Percentiles rank a stretch among this genome's conserved stretches.
phyloP scores from a whole-genome alignment of 2,113 vertebrate species.

The Eretmochelys imbricata region DNA sequence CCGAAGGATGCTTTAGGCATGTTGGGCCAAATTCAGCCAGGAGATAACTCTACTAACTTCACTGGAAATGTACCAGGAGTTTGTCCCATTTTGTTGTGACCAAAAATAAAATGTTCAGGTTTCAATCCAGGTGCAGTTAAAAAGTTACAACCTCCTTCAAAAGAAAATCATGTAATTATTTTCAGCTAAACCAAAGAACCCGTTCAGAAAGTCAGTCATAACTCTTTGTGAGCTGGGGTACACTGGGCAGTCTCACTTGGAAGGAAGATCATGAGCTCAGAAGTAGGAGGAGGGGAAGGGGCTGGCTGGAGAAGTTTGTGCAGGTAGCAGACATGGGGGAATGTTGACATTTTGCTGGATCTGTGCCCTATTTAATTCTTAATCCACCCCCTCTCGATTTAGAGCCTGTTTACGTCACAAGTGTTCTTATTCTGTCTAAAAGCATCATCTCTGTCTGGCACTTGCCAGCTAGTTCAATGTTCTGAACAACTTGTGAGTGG shows the following conservation, averaged over 20 bases:
- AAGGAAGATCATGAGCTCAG: neutral
- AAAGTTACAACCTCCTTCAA: neutral
- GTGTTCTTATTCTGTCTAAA: constrained; percentile 48
- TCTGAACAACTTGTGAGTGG: constrained; percentile 47
- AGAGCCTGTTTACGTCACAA: constrained; percentile 51
- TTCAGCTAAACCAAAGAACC: neutral
- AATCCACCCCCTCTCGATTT: constrained; percentile 28
- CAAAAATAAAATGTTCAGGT: neutral
- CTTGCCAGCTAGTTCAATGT: constrained; percentile 54
- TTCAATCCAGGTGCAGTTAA: neutral
- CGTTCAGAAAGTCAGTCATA: neutral
- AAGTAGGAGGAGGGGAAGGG: neutral
- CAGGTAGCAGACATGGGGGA: neutral
- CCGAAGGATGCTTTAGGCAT: neutral
- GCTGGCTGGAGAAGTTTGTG: neutral
- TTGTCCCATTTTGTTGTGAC: neutral
- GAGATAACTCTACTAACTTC: neutral
- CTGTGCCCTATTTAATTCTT: constrained; percentile 22
- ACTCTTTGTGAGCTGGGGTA: neutral
- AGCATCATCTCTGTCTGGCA: constrained; percentile 63
- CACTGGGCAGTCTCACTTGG: neutral
- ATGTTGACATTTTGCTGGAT: neutral
- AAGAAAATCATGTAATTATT: constrained; percentile 6
- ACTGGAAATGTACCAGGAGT: neutral
- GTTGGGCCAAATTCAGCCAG: neutral